Conservation (phyloP, 2,113 vertebrate species). For the rat (Rattus norvegicus) region GRCr8 NC_086022.1:77380001-77380500, state of each 20-base stretch:
- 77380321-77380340: too few species aligned
- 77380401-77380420: background rate
- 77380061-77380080: background rate
- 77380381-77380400: background rate
- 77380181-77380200: background rate
- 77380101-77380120: background rate
- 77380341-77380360: background rate
- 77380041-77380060: background rate
- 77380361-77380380: background rate
- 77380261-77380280: accelerated
- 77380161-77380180: background rate
- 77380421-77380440: background rate
- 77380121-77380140: background rate
- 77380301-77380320: background rate
- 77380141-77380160: background rate
- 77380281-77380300: background rate
- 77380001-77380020: background rate
- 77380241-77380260: accelerated
- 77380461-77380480: background rate
- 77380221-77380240: background rate
- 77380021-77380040: background rate
- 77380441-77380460: background rate
- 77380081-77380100: background rate
- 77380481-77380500: background rate
- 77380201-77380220: background rate